Base-by-base conservation (phyloP, 1,140 invertebrate genomes). In the Diabrotica undecimpunctata region DNA sequence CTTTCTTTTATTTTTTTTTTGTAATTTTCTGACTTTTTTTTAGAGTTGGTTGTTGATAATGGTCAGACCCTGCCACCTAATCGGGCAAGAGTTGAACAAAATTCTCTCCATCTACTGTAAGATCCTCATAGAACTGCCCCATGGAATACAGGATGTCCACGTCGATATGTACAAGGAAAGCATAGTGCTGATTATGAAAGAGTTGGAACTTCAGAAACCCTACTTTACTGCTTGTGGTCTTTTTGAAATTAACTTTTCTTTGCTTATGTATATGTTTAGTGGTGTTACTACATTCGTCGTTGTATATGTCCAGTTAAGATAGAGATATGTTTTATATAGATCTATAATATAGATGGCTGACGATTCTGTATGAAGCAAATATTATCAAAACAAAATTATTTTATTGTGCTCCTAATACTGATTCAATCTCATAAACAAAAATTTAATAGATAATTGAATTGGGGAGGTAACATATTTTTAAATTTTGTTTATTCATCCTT, bases 181-280 rank as follows among this genome's bases (percentile, higher is more conserved):
- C 39, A 9, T 66, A 10, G 37, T 55, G 3, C 62, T 62, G 9
- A 12, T 66, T 1, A 7, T 66, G 35, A 56, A 55, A 35, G 54
- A 57, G 14, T 25, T 66, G 14, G 65, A 66, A 52, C 55, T 50
- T 7, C 46, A 61, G n/a, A 57, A 58, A 52, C 65, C 65, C 6
- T 66, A 62, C 35, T 66, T 66, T 58, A 53, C 65, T 8, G 65
- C 65, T 51, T 54, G 38, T 37, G 65, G 65, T 10, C 57, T 62
- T 46, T 62, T 66, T 25, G 60, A 66, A 52, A 52, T 66, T 25
- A 37, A 66, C 54, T 66, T 59, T 57, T 46, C 50, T n/a, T 62
- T 66, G 54, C 25, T 66, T 3, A 12, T 62, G 5, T 62, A 62
- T 55, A 66, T 66, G n/a, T 39, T 66, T 0, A 62, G 55, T 38